Evolutionary conservation across 2,113 vertebrate species (phyloP), one percentile per base, ranked within the genome.

Genomic region (Spheniscus mendiculus): DNA sequence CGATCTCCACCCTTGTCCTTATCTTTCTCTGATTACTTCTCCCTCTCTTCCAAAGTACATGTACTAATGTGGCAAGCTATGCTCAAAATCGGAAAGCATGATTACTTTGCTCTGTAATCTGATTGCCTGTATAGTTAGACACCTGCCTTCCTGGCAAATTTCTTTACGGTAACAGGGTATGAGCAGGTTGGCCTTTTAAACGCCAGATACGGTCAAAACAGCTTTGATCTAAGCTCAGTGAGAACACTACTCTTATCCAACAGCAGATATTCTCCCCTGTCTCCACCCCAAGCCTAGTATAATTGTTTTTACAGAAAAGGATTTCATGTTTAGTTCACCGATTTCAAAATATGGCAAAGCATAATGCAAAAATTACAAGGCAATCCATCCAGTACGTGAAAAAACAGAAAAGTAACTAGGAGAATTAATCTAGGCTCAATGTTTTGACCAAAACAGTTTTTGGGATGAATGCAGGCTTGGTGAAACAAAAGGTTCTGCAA

Each of bases 91-190:
- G 0, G 86, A 90, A 94, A 98, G 95, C 93, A 94, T 97, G 66
- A 97, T 97, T 95, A 91, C 97, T 97, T 92, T 93, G 87, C 87
- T 78, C 90, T 95, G 88, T 82, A 91, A 95, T 96, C 94, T 96
- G 91, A 97, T 96, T 96, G 97, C 95, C 83, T 96, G 71, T 86
- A 96, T 20, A 93, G 95, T 98, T 98, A 97, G 97, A 97, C 97
- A 98, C 97, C 97, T 98, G 97, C 94, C 83, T 92, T 95, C 73
- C 96, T 98, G 97, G 97, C 97, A 98, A 86, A 96, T 92, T 93
- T 83, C 86, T 96, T 97, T 96, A 97, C 91, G 89, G 93, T 74
- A 95, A 89, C 89, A 87, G 77, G 36, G 77, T 88, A 93, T 67
- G 90, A 96, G 71, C 97, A 95, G 94, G 88, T 63, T 98, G 96